Conservation (phyloP, 2,888 invertebrate genomes). For the Sipha maydis region DNA sequence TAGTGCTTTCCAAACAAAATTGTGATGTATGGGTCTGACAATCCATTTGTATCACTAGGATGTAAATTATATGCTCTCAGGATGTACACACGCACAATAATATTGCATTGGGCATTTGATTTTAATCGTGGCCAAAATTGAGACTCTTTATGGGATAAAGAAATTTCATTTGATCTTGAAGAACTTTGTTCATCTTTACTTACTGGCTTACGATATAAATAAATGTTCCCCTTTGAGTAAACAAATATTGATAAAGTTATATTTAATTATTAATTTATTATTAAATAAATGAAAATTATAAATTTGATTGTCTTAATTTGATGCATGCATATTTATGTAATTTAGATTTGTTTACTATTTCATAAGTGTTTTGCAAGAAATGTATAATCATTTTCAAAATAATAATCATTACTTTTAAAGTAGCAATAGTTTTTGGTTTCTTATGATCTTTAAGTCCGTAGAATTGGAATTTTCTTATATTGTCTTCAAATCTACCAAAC, state of each 20-base stretch:
- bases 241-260: no score
- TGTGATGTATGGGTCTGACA: conserved; percentile 82
- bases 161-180: not conserved
- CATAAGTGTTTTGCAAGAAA: no score
- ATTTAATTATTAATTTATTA: no score
- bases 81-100: conserved; percentile 81
- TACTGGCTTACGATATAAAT: conserved; percentile 1
- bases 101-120: conserved; percentile 65
- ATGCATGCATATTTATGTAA: no score
- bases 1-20: conserved; percentile 73
- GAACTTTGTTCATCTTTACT: not conserved
- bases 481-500: conserved; percentile 68
- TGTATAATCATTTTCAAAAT: no score
- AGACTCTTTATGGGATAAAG: not conserved
- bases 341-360: no score
- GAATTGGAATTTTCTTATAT: conserved; percentile 66
- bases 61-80: conserved; percentile 78
- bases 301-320: no score
- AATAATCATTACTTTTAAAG: conserved; percentile 36
- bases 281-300: no score
- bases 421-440: not conserved
- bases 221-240: conserved; percentile 15
- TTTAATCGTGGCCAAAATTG: conserved; percentile 70
- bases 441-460: conserved; percentile 23
- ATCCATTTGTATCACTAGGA: conserved; percentile 77